Evolutionary conservation across 2,113 vertebrate genomes (phyloP), one percentile per base, ranked within the genome.

Genomic region (Scortum barcoo): DNA sequence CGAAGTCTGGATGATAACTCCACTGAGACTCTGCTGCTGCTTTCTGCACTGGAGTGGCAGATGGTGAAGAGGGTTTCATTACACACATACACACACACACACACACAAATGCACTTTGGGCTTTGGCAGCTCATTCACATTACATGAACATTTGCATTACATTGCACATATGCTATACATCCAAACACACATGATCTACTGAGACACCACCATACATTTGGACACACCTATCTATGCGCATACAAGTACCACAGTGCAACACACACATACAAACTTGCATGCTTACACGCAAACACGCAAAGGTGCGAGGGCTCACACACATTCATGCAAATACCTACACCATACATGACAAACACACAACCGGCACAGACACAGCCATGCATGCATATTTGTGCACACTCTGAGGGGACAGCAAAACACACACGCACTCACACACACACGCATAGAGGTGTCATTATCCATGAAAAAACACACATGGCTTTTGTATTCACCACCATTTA

Each of bases 1-100:
- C 79, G 72, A 88, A 85, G 67, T 78, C 16, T 78, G 51, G 40
- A 78, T 50, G n/a, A 78, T 69, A 82, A 80, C 66, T 69, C 86
- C 58, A 19, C 19, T 3, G 86, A 85, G 88, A 74, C 48, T 51
- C 36, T 10, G 50, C 46, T 63, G 60, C 56, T 77, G 68, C 57
- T 69, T 50, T 62, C 76, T 86, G 68, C 69, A 51, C 36, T 30
- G 48, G 44, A 70, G 75, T 66, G 57, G 76, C 63, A 83, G 46
- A 67, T 85, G 71, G 69, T 89, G 73, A 57, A 75, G 56, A 63
- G 72, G 46, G 30, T 54, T 62, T 75, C 65, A 84, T 84, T 70
- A 68, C 53, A 46, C 16, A 61, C 16, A 44, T 63, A 57, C 72
- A 48, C 16, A 51, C 58, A 56, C 20, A 44, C 11, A 22, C 28